Conservation (phyloP, 2,888 invertebrate genomes). For the Seira ritae region DNA sequence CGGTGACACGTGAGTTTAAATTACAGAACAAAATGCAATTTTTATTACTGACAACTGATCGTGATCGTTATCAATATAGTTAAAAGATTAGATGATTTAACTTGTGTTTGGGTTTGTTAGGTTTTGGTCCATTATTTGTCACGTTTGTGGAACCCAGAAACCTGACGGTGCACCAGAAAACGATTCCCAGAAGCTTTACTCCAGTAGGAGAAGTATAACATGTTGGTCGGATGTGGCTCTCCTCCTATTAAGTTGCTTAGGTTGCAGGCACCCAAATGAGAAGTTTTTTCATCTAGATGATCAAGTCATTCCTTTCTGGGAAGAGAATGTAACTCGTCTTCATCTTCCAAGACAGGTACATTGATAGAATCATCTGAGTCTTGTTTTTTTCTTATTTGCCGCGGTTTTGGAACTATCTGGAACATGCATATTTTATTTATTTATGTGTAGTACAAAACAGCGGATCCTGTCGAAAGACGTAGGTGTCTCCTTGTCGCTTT, state of each 20-base stretch:
- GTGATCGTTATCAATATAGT: too few species aligned
- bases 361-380: too few species aligned
- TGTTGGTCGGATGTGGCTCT: constrained; percentile 72
- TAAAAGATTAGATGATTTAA: too few species aligned
- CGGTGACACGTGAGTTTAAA: too few species aligned
- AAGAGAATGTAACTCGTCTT: constrained; percentile 59
- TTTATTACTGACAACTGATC: too few species aligned
- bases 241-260: constrained; percentile 69
- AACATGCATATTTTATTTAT: constrained; percentile 18
- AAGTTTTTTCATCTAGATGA: constrained; percentile 70
- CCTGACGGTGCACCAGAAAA: constrained; percentile 53
- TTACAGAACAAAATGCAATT: too few species aligned
- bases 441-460: constrained; percentile 68
- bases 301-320: constrained; percentile 70
- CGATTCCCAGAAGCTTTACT: constrained; percentile 69
- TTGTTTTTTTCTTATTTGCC: not conserved
- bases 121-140: constrained; percentile 73
- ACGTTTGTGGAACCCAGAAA: constrained; percentile 72
- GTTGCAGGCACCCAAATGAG: constrained; percentile 53
- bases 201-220: constrained; percentile 69
- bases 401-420: not conserved
- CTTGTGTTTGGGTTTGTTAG: too few species aligned
- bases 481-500: constrained; percentile 64
- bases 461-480: constrained; percentile 53
- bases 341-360: constrained; percentile 71